phyloP scores from a whole-genome alignment of 23 tunicate species.

The Diplosoma virens region DNA sequence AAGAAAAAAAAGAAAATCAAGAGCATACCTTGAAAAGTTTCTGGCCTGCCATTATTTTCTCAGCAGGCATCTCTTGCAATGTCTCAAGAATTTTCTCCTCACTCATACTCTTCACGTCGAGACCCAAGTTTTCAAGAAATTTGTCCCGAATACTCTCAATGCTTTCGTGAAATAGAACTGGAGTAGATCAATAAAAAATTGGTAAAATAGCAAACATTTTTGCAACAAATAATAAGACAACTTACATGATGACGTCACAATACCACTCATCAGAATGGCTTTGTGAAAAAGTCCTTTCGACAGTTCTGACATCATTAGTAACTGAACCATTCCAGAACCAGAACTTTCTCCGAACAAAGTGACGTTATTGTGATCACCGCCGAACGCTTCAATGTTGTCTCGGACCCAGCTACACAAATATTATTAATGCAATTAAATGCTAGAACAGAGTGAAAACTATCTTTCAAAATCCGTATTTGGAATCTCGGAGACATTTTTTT shows the following conservation, averaged over 20 bases:
- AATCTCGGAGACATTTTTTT: too few species aligned
- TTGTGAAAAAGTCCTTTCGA: constrained; percentile 74
- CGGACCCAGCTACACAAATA: constrained; percentile 63
- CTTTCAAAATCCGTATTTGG: too few species aligned
- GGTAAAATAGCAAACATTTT: not conserved
- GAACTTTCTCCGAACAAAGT: constrained; percentile 88
- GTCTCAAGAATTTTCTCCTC: constrained; percentile 5
- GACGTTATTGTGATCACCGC: constrained; percentile 72
- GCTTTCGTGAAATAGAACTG: constrained; percentile 9
- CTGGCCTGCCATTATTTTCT: constrained; percentile 8
- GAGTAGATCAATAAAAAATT: not conserved
- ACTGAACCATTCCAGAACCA: constrained; percentile 60
- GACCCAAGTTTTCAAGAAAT: constrained; percentile 7
- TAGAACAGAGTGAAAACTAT: too few species aligned
- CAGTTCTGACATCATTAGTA: constrained; percentile 56
- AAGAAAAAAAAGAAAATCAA: not conserved
- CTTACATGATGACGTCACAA: constrained; percentile 48
- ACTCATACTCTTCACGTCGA: constrained; percentile 10
- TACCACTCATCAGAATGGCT: constrained; percentile 70
- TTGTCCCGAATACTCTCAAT: not conserved
- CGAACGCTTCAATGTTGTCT: constrained; percentile 49
- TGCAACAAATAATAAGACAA: not conserved
- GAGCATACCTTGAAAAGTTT: constrained; percentile 13
- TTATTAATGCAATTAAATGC: too few species aligned
- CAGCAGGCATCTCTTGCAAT: constrained; percentile 22